Evolutionary conservation across 1,140 invertebrate species (phyloP).

Genomic region (Drosophila albomicans): DNA sequence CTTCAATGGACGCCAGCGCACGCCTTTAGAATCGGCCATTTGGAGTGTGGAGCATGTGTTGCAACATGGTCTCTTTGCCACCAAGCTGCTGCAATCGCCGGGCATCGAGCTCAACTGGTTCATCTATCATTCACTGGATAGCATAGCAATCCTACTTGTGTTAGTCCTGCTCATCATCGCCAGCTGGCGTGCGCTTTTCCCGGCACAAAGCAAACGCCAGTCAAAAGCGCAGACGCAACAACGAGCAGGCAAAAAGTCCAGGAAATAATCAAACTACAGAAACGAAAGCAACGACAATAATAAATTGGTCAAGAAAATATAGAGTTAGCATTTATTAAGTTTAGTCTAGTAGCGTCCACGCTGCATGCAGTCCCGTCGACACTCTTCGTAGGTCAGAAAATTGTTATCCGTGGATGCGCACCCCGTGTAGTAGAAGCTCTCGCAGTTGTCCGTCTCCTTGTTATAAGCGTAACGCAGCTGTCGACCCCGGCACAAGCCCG

Average conservation of each 20-base stretch:
- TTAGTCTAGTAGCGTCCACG: conserved; percentile 56
- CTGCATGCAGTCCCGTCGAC: conserved; percentile 79
- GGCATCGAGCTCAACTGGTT: conserved; percentile 84
- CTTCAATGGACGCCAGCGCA: conserved; percentile 87
- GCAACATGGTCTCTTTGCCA: conserved; percentile 84
- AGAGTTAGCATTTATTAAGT: neutral
- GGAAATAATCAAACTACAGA: neutral
- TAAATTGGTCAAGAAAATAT: neutral
- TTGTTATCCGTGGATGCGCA: conserved; percentile 74
- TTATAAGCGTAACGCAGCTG: conserved; percentile 77
- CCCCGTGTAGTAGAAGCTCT: conserved; percentile 78
- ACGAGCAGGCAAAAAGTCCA: neutral
- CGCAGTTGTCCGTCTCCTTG: conserved; percentile 68
- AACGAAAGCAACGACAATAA: neutral
- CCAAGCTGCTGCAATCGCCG: conserved; percentile 85
- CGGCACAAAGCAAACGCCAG: neutral
- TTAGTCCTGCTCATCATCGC: conserved; percentile 4
- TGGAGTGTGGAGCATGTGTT: conserved; percentile 90
- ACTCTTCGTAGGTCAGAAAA: conserved; percentile 79
- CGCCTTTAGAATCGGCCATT: conserved; percentile 88
- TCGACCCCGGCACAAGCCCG: conserved; percentile 65
- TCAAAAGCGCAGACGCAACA: neutral
- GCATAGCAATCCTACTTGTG: conserved; percentile 19
- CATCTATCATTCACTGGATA: conserved; percentile 77
- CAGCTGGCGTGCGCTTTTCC: neutral